Evolutionary conservation across 2,888 invertebrate genomes (phyloP).

Genomic region (Hipparchia sbordonii): DNA sequence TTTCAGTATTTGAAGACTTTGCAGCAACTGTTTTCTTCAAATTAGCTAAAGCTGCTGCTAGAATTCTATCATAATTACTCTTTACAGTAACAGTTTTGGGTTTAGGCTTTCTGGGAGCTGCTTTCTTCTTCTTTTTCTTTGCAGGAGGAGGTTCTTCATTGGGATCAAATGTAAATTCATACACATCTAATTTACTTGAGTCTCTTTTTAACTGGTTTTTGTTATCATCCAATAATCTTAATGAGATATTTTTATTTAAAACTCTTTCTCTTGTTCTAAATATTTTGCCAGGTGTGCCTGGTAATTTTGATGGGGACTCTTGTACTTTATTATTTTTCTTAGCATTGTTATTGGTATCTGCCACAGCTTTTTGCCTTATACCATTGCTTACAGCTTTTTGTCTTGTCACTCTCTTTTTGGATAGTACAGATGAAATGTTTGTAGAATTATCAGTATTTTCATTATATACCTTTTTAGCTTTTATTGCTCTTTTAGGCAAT

Average conservation of each 20-base stretch:
- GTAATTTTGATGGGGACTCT: constrained; percentile 21
- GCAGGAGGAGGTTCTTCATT: constrained; percentile 68
- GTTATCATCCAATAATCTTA: constrained; percentile 59
- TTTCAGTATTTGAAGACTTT: constrained; percentile 40
- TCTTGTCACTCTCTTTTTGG: constrained; percentile 17
- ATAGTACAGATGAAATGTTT: constrained; percentile 15
- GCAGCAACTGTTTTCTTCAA: constrained; percentile 55
- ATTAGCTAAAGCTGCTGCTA: constrained; percentile 62
- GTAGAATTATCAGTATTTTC: not conserved
- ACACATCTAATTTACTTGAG: constrained; percentile 62
- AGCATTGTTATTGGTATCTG: constrained; percentile 24
- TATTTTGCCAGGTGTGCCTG: constrained; percentile 33
- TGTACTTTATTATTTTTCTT: constrained; percentile 10
- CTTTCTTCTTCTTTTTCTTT: constrained; percentile 68
- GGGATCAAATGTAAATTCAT: constrained; percentile 78
- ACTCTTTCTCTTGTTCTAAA: constrained; percentile 32
- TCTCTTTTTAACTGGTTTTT: constrained; percentile 47
- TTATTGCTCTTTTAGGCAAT: not conserved
- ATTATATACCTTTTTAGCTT: not conserved
- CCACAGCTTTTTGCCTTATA: not conserved
- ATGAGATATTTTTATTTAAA: constrained; percentile 52
- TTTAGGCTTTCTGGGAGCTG: constrained; percentile 56
- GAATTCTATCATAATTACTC: constrained; percentile 67
- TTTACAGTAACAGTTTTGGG: constrained; percentile 56
- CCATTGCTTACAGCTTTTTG: constrained; percentile 38